These are phyloP conservation scores for Cyprinodon brontotheroides DNA, from an alignment of 2,113 vertebrate species.

Conservation along the genomic window DNA sequence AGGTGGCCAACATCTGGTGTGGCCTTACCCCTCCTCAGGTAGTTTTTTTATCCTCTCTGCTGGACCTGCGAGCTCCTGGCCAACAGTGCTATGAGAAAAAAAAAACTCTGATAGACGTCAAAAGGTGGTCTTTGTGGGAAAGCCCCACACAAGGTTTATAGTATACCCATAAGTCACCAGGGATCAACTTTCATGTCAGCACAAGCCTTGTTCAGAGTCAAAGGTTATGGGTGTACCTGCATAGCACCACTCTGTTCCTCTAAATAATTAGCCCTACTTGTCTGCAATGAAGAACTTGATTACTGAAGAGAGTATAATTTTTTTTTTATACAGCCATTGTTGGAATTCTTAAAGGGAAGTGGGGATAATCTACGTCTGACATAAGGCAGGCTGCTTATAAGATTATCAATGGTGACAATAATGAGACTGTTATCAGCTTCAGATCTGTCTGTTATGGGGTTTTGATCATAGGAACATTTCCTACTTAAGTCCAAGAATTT, in stretches of 20 bases:
- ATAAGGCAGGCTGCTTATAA: slow-evolving; percentile 26
- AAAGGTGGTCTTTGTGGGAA: slow-evolving; percentile 73
- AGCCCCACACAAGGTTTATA: slow-evolving; percentile 44
- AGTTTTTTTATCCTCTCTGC: slow-evolving; percentile 39
- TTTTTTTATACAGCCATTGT: slow-evolving; percentile 60
- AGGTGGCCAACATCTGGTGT: slow-evolving; percentile 53
- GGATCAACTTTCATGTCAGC: slow-evolving; percentile 77
- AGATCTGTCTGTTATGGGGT: slow-evolving; percentile 14
- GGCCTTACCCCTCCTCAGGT: slow-evolving; percentile 72
- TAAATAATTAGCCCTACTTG: slow-evolving; percentile 78
- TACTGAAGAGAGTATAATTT: slow-evolving; percentile 37
- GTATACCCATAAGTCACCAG: slow-evolving; percentile 45
- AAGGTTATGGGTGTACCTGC: slow-evolving; percentile 76
- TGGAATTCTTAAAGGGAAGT: slow-evolving; percentile 44
- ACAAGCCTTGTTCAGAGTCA: slow-evolving; percentile 63
- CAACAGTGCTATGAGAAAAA: slow-evolving; percentile 65
- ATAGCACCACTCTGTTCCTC: slow-evolving; percentile 63
- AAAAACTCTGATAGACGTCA: slow-evolving; percentile 66
- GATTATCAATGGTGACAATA: slow-evolving; percentile 27
- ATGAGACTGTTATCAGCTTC: slow-evolving; percentile 22
- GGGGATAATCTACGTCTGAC: slow-evolving; percentile 48
- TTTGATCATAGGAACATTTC: slow-evolving; percentile 49
- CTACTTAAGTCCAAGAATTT: slow-evolving; percentile 31
- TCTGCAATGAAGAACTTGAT: slow-evolving; percentile 70
- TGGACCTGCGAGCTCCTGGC: slow-evolving; percentile 51